A percentile compares a stretch with the other conserved stretches of the same genome.
Evolutionary conservation across 2,113 vertebrate species (phyloP).

Genomic region (Atlantisia rogersi): DNA sequence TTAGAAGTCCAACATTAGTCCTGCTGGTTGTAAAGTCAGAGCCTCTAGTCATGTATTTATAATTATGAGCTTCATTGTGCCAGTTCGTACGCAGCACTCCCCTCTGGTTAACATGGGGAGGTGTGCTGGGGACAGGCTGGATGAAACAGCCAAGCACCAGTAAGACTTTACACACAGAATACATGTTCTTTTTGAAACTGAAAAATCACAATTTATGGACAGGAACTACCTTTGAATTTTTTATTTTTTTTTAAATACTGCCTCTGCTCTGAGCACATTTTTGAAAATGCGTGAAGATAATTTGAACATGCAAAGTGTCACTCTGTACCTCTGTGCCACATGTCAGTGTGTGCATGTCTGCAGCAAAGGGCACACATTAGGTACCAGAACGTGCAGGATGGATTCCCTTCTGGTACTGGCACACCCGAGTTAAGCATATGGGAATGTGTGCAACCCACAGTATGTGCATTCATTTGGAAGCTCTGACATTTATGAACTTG

Average conservation of each 20-base stretch:
- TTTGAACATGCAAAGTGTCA: not conserved
- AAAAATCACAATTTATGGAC: not conserved
- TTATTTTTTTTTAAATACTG: not conserved
- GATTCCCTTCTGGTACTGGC: not conserved
- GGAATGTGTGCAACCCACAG: not conserved
- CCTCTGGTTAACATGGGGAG: not conserved
- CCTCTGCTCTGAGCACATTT: not conserved
- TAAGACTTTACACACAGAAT: not conserved
- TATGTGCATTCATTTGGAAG: not conserved
- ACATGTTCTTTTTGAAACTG: not conserved
- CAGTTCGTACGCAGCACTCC: not conserved
- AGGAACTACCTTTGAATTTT: not conserved
- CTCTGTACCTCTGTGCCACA: not conserved
- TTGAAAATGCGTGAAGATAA: not conserved
- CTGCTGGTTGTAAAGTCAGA: not conserved
- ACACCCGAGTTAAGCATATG: not conserved
- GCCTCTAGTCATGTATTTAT: not conserved
- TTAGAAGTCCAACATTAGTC: not conserved
- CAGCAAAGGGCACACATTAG: not conserved
- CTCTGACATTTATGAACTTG: not conserved
- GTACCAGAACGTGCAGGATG: accelerated
- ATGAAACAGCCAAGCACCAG: not conserved
- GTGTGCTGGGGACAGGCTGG: not conserved
- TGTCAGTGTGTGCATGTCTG: not conserved
- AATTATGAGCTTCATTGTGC: not conserved